Percentiles rank a stretch among this genome's conserved stretches.
Evolutionary conservation across 2,113 vertebrate species (phyloP).

Genomic region (Chaetops frenatus): DNA sequence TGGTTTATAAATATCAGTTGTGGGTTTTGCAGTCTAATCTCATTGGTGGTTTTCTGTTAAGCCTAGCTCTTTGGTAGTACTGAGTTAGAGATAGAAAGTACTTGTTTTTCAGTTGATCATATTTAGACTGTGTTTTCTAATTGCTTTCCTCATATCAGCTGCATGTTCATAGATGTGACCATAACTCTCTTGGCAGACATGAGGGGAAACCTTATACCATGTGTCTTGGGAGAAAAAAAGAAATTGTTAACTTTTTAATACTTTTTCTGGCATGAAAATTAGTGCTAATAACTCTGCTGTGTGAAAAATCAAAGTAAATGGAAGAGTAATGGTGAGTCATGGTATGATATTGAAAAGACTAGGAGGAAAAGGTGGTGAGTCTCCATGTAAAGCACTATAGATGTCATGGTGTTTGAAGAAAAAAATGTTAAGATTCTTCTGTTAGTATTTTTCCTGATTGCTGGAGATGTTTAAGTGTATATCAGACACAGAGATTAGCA

Average conservation of each 20-base stretch:
- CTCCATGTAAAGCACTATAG: background rate
- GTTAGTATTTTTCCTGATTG: background rate
- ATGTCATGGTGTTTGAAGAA: background rate
- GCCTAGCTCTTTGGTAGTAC: background rate
- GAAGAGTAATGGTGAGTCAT: background rate
- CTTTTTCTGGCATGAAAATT: background rate
- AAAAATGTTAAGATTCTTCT: background rate
- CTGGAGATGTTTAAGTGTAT: background rate
- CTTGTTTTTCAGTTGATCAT: background rate
- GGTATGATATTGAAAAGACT: background rate
- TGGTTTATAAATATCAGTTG: background rate
- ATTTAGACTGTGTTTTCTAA: background rate
- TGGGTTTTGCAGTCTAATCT: background rate
- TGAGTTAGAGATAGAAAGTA: background rate
- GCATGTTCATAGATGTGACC: background rate
- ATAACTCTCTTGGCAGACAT: background rate
- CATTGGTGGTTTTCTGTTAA: background rate
- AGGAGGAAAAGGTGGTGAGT: background rate
- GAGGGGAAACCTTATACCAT: background rate
- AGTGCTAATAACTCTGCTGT: background rate
- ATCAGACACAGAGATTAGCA: background rate
- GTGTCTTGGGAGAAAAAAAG: background rate
- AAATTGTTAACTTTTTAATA: background rate
- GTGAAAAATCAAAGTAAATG: background rate
- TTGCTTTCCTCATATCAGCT: background rate